These are phyloP conservation scores for Gymnorhina tibicen DNA, from an alignment of 2,113 vertebrate species.

Conservation along the genomic window DNA sequence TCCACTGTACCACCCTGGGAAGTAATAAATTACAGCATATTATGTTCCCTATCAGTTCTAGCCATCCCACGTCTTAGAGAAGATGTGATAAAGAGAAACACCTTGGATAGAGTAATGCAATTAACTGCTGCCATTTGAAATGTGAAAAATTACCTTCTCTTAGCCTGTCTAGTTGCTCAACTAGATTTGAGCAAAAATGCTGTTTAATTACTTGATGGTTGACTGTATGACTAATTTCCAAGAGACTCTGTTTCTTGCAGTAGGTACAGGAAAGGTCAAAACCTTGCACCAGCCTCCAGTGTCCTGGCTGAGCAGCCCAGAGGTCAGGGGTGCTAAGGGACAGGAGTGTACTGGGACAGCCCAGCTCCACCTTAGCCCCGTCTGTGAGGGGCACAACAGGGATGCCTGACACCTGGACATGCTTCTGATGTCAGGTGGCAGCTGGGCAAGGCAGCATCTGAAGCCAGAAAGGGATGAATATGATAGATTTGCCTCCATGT, in stretches of 20 bases:
- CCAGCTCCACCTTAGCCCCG: not conserved
- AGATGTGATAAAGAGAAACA: constrained; percentile 3
- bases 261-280: not conserved
- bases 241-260: not conserved
- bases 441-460: not conserved
- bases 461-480: not conserved
- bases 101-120: not conserved
- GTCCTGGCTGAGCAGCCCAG: not conserved
- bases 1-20: not conserved
- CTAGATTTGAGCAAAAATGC: not conserved
- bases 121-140: constrained; percentile 22
- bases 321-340: not conserved
- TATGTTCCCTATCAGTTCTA: constrained; percentile 14
- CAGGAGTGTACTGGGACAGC: not conserved
- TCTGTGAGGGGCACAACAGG: rapidly evolving
- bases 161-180: not conserved
- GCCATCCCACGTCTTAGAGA: not conserved
- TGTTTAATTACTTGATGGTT: not conserved
- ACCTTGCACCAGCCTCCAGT: not conserved
- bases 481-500: not conserved
- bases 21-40: constrained; percentile 38
- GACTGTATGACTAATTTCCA: not conserved
- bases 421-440: not conserved
- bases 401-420: too few relatives aligned
- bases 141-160: not conserved